Conservation (phyloP, 2,888 invertebrate genomes). For the Drosophila parthenogenetica region DNA sequence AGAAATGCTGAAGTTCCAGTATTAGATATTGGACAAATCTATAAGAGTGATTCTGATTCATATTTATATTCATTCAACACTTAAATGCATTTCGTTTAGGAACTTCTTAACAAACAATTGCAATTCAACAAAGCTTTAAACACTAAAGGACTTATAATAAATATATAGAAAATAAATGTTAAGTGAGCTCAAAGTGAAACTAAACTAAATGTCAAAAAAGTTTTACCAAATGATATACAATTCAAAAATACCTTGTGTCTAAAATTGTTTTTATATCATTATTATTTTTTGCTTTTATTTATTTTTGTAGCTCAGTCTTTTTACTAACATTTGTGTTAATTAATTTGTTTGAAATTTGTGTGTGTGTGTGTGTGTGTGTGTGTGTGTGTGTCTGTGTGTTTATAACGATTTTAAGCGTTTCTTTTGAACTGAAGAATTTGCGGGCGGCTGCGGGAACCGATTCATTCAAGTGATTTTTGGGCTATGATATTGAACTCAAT, state of each 20-base stretch:
- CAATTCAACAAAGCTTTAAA: constrained; percentile 49
- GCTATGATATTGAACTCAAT: constrained; percentile 20
- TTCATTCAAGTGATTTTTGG: constrained; percentile 30
- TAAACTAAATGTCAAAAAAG: constrained; percentile 18
- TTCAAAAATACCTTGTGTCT: constrained; percentile 34
- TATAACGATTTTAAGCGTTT: constrained; percentile 44
- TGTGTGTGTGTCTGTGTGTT: constrained; percentile 17
- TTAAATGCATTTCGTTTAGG: constrained; percentile 69
- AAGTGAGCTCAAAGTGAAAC: constrained; percentile 23
- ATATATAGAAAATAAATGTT: constrained; percentile 18
- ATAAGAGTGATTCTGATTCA: constrained; percentile 35
- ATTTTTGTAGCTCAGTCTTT: constrained; percentile 78
- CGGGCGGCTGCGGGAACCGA: constrained; percentile 7
- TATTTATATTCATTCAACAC: constrained; percentile 40
- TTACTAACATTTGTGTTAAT: constrained; percentile 71
- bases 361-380: constrained; percentile 20
- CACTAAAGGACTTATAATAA: constrained; percentile 43
- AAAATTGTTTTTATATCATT: constrained; percentile 32
- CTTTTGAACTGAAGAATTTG: constrained; percentile 50
- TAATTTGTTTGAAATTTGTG: constrained; percentile 32
- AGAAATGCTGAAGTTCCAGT: constrained; percentile 63
- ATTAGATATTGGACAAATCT: constrained; percentile 39
- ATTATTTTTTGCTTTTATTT: constrained; percentile 26
- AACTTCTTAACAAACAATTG: constrained; percentile 70
- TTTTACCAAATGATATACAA: constrained; percentile 21